These are phyloP conservation scores for Phortica magna DNA, from an alignment of 2,888 invertebrate species.

Conservation along the genomic window DNA sequence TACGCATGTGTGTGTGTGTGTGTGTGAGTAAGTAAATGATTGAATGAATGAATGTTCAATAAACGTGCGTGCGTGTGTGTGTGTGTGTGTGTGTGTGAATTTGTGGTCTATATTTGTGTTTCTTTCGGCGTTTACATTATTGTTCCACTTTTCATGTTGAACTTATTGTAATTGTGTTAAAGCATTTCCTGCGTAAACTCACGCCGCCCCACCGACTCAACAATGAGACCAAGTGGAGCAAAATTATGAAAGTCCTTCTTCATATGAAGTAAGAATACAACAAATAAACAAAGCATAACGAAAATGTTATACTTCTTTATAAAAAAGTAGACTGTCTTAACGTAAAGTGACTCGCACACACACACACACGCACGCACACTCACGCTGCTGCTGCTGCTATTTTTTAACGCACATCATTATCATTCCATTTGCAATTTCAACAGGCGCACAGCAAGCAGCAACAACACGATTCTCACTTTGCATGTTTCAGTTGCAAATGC, in stretches of 20 bases:
- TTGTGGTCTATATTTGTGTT: constrained; percentile 4
- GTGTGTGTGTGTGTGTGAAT: constrained; percentile 8
- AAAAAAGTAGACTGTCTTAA: constrained; percentile 23
- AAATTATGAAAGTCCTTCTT: not conserved
- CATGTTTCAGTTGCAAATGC: constrained; percentile 9
- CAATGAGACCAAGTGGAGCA: not conserved
- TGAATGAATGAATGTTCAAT: no score
- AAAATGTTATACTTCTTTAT: not conserved
- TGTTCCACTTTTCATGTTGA: constrained; percentile 73
- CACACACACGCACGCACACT: not conserved
- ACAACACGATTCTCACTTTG: constrained; percentile 33
- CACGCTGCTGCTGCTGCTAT: constrained; percentile 44
- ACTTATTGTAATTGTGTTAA: constrained; percentile 72
- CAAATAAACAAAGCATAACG: constrained; percentile 11
- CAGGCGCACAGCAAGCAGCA: constrained; percentile 63
- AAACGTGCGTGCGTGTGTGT: not conserved
- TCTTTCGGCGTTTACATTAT: constrained; percentile 61
- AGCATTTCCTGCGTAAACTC: constrained; percentile 71
- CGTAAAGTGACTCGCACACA: constrained; percentile 28
- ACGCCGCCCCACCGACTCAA: constrained; percentile 18
- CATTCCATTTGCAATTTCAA: constrained; percentile 74
- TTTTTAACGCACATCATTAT: constrained; percentile 73
- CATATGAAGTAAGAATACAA: not conserved
- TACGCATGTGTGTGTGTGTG: not conserved
- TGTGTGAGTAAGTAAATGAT: not conserved